A percentile compares a stretch with the other conserved stretches of the same genome.
Evolutionary conservation across 2,797 vertebrate species (phyloP).

Genomic region (Rhinella marina): DNA sequence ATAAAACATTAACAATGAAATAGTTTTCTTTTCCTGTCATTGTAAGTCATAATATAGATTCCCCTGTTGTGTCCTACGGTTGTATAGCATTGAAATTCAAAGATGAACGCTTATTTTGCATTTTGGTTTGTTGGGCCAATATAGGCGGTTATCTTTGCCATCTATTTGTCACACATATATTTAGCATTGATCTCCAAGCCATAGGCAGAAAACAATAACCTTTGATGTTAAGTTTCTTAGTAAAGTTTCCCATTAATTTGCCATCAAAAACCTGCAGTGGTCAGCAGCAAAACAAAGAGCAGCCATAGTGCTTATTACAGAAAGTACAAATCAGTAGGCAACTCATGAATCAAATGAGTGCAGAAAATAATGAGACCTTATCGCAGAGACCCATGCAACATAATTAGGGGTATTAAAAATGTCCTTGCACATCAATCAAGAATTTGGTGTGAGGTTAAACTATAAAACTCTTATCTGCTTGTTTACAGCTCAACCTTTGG

Average conservation of each 20-base stretch:
- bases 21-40: no score
- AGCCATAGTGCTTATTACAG: constrained; percentile 7
- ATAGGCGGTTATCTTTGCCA: background rate
- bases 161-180: background rate
- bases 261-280: constrained; percentile 52
- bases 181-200: background rate
- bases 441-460: constrained; percentile 36
- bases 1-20: no score
- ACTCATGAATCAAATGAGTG: constrained; percentile 35
- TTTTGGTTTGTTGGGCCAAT: background rate
- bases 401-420: constrained; percentile 46
- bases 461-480: constrained; percentile 27
- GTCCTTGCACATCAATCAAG: constrained; percentile 51
- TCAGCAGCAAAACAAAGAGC: constrained; percentile 54
- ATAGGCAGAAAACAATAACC: constrained; percentile 1
- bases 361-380: constrained; percentile 57
- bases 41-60: background rate
- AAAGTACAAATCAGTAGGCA: constrained; percentile 37
- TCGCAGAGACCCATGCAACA: constrained; percentile 43
- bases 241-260: constrained; percentile 47
- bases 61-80: background rate
- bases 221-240: constrained; percentile 28
- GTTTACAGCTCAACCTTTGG: constrained; percentile 44
- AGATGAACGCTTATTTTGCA: background rate
- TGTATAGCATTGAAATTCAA: background rate